phyloP scores from a whole-genome alignment of 2,888 invertebrate species.

The Nymphalis urticae region DNA sequence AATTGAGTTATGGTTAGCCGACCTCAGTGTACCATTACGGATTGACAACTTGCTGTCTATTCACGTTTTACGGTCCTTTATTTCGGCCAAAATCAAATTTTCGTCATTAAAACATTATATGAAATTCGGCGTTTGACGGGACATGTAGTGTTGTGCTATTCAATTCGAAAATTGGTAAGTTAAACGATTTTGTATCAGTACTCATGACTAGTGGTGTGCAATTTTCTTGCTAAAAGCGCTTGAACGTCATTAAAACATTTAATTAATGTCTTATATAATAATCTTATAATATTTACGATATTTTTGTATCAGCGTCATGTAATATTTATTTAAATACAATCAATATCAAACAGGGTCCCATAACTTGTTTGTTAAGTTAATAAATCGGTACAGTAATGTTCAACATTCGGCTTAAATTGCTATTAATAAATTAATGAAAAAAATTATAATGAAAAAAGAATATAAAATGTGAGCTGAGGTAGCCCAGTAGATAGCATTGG shows the following conservation, averaged over 20 bases:
- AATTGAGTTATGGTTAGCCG: conserved; percentile 77
- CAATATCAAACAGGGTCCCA: no score
- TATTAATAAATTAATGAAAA: no score
- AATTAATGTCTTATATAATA: background rate
- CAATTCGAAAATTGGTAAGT: conserved; percentile 41
- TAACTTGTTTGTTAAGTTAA: no score
- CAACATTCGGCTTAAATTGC: no score
- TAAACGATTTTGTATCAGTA: conserved; percentile 10
- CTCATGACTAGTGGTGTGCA: conserved; percentile 18
- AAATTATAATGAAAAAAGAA: no score
- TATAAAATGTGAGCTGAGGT: no score
- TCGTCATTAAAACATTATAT: conserved; percentile 17
- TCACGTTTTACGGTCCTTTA: conserved; percentile 39
- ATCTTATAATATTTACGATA: no score
- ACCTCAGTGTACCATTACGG: conserved; percentile 69
- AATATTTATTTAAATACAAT: no score
- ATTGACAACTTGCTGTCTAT: conserved; percentile 49
- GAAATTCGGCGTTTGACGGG: conserved; percentile 32
- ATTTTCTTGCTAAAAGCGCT: background rate
- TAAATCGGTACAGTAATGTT: no score
- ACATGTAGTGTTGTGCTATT: conserved; percentile 52
- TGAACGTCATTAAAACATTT: background rate
- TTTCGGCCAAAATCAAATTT: conserved; percentile 32
- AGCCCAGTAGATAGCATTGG: no score
- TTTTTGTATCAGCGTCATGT: no score